phyloP scores from a whole-genome alignment of 2,888 invertebrate genomes.

The Ommatoiulus sabulosus region DNA sequence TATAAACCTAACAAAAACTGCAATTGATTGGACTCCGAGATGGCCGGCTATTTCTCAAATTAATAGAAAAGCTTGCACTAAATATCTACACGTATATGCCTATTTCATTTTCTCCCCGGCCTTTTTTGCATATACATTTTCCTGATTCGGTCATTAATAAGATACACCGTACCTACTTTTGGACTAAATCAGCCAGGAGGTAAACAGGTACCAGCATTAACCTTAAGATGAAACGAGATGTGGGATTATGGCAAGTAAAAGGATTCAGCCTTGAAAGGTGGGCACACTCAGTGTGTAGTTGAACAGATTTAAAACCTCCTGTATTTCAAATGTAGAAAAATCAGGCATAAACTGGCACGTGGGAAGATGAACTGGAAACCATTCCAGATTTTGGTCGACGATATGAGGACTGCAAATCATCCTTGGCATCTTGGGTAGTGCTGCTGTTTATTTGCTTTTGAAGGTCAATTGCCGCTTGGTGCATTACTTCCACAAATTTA shows the following conservation, averaged over 20 bases:
- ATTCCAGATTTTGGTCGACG: conserved; percentile 16
- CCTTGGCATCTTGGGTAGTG: not conserved
- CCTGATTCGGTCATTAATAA: not conserved
- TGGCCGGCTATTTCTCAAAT: not conserved
- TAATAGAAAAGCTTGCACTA: too few relatives aligned
- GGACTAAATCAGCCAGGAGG: not conserved
- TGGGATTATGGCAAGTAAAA: not conserved
- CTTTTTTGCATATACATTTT: not conserved
- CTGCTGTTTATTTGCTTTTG: conserved; percentile 52
- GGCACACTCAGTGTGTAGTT: not conserved
- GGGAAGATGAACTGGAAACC: conserved; percentile 12
- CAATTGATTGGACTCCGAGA: not conserved
- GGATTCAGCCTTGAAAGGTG: not conserved
- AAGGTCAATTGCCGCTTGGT: conserved; percentile 65
- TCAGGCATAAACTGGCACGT: conserved; percentile 47
- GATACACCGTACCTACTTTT: not conserved
- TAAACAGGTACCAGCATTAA: not conserved
- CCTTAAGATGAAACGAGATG: not conserved
- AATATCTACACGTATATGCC: too few relatives aligned
- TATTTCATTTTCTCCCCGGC: not conserved
- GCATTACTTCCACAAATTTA: conserved; percentile 67
- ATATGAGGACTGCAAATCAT: conserved; percentile 13
- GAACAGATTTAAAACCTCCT: not conserved
- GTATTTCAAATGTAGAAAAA: not conserved
- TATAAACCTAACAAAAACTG: not conserved